Conservation (phyloP, 2,113 vertebrate species). For the Mustelus asterias region DNA sequence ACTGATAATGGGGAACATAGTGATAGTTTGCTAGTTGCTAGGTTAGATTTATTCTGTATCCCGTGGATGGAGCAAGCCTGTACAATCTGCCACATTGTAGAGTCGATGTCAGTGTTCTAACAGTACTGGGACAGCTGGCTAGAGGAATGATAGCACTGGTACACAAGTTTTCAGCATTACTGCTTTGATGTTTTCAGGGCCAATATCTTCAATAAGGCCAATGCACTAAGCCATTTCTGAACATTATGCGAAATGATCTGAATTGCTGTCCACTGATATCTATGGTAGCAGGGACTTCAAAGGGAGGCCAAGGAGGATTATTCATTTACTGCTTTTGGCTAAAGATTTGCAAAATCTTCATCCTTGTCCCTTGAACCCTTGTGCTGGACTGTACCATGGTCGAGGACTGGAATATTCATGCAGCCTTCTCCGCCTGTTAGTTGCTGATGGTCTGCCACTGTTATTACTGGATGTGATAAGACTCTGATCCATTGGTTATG, state of each 20-base stretch:
- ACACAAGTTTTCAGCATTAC: not conserved
- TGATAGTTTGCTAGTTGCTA: too few species aligned
- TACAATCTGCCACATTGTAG: too few species aligned
- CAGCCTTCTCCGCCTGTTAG: not conserved
- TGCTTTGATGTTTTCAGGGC: not conserved
- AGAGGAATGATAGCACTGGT: not conserved
- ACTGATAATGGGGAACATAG: too few species aligned
- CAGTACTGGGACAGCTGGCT: not conserved
- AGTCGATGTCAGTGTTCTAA: too few species aligned
- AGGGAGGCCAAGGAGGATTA: not conserved
- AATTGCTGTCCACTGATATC: too few species aligned
- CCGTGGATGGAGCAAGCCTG: too few species aligned
- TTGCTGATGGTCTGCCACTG: too few species aligned
- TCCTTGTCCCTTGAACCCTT: not conserved
- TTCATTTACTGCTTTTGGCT: not conserved
- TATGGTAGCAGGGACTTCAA: too few species aligned
- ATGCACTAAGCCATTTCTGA: not conserved
- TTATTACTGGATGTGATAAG: too few species aligned
- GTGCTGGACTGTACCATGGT: not conserved
- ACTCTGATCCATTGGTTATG: not conserved
- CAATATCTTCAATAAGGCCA: not conserved
- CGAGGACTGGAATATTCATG: not conserved
- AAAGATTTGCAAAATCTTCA: not conserved
- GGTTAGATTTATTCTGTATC: too few species aligned
- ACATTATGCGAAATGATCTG: not conserved